A percentile compares a stretch with the other conserved stretches of the same genome.
Conservation (phyloP, 2,113 vertebrate species). For the Rhinolophus ferrumequinum region DNA sequence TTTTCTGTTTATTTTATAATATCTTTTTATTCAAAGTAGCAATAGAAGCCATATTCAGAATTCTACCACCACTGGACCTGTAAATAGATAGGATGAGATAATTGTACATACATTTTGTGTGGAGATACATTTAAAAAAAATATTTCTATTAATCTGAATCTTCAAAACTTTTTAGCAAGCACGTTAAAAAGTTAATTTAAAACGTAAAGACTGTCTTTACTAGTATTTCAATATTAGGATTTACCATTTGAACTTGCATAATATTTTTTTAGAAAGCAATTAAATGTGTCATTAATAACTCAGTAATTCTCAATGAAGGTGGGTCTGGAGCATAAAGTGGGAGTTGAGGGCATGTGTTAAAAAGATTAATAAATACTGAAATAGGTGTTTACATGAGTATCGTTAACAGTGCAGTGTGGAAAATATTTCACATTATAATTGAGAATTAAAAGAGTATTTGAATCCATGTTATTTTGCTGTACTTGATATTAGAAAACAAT, state of each 20-base stretch:
- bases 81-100: not conserved
- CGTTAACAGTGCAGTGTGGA: not conserved
- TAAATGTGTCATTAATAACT: not conserved
- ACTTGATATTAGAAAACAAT: slow-evolving; percentile 44
- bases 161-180: not conserved
- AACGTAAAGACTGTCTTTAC: not conserved
- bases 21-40: not conserved
- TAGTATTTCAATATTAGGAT: not conserved
- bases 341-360: not conserved
- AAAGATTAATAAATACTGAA: slow-evolving; percentile 36
- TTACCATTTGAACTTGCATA: slow-evolving; percentile 11
- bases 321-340: not conserved
- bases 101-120: not conserved
- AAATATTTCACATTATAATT: slow-evolving; percentile 1
- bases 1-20: slow-evolving; percentile 7
- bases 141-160: not conserved
- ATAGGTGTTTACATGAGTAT: slow-evolving; percentile 10
- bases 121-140: not conserved
- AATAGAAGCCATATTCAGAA: not conserved
- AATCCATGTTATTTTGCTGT: slow-evolving; percentile 37
- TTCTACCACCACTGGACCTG: not conserved
- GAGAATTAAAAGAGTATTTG: slow-evolving; percentile 36
- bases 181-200: slow-evolving; percentile 42
- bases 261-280: not conserved
- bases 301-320: slow-evolving; percentile 25